These are phyloP conservation scores for Cheilosia impressa DNA, from an alignment of 2,888 invertebrate genomes.

Conservation along the genomic window DNA sequence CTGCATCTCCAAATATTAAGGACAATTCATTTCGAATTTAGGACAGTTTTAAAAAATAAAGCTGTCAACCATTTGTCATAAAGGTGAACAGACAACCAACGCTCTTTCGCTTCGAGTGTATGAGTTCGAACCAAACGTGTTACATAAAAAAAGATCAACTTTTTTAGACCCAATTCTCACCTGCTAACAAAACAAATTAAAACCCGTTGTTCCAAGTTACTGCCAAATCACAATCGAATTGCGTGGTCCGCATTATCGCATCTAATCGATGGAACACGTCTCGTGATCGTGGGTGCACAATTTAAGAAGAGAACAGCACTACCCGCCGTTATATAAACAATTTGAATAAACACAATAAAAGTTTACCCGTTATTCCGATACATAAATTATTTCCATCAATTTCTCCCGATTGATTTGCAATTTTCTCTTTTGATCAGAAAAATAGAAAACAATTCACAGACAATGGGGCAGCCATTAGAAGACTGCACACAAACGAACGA, in stretches of 20 bases:
- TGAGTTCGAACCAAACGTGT: neutral
- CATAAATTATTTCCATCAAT: conserved; percentile 24
- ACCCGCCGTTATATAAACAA: neutral
- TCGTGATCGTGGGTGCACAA: neutral
- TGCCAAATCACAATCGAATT: conserved; percentile 4
- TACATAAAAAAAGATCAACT: neutral
- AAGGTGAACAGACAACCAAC: too few relatives aligned
- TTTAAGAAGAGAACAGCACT: neutral
- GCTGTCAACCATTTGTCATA: too few relatives aligned
- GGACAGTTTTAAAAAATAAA: too few relatives aligned
- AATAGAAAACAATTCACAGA: conserved; percentile 26
- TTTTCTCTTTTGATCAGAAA: conserved; percentile 26
- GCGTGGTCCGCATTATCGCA: neutral
- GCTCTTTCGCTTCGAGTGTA: too few relatives aligned
- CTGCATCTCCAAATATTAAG: too few relatives aligned
- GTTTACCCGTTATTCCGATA: conserved; percentile 33
- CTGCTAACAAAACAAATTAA: neutral
- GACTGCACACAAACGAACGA: conserved; percentile 2
- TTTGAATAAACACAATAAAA: conserved; percentile 3
- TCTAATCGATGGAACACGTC: conserved; percentile 8
- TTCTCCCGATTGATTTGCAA: conserved; percentile 31
- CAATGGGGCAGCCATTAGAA: conserved; percentile 37
- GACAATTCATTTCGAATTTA: too few relatives aligned
- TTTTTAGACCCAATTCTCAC: conserved; percentile 14
- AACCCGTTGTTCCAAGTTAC: neutral